A percentile compares a stretch with the other conserved stretches of the same genome.
phyloP scores from a whole-genome alignment of 2,113 vertebrate genomes.

The Perognathus longimembris region DNA sequence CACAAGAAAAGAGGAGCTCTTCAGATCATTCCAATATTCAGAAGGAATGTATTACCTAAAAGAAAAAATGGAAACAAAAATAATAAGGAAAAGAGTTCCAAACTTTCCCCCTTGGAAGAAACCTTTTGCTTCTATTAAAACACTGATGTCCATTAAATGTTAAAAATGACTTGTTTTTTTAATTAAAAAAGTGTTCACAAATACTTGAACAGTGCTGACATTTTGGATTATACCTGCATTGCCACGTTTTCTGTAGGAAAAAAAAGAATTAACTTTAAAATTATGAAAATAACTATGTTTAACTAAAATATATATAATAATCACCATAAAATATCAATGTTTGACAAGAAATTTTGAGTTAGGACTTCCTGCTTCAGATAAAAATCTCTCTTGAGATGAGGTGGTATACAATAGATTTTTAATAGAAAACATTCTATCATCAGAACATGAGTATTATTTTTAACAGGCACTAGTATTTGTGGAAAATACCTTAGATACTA shows the following conservation, averaged over 20 bases:
- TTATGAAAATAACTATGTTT: not conserved
- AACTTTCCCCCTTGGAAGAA: constrained; percentile 6
- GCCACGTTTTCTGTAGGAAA: not conserved
- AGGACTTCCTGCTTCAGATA: not conserved
- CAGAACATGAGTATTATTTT: not conserved
- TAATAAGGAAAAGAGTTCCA: not conserved
- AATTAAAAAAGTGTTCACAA: too few relatives aligned
- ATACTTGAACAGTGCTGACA: too few relatives aligned
- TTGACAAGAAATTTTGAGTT: not conserved
- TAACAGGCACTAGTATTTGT: not conserved
- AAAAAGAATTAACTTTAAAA: not conserved
- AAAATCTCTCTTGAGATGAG: not conserved
- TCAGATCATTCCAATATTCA: not conserved
- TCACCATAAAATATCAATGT: constrained; percentile 21
- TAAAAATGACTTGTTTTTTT: not conserved
- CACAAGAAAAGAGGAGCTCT: not conserved
- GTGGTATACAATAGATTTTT: not conserved
- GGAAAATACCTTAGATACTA: not conserved
- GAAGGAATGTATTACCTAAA: not conserved
- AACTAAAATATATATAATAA: not conserved
- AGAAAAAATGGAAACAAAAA: too few relatives aligned
- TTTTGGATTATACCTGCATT: too few relatives aligned
- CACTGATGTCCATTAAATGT: not conserved
- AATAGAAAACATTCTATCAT: not conserved
- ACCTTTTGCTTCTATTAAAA: constrained; percentile 1